These are phyloP conservation scores for Drosophila kurseongensis DNA, from an alignment of 1,140 invertebrate genomes.

Conservation along the genomic window DNA sequence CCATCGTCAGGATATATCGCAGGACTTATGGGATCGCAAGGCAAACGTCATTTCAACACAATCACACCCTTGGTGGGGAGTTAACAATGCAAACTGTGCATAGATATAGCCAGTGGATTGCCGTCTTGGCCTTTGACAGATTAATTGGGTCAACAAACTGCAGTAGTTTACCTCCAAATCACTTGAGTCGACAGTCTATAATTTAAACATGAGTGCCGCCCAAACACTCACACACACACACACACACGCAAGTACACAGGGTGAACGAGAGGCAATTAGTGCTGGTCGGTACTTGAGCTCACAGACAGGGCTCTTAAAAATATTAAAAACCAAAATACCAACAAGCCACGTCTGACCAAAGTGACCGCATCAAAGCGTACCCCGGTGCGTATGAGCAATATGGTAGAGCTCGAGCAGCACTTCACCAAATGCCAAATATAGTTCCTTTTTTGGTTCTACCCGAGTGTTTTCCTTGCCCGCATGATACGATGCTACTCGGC, in stretches of 20 bases:
- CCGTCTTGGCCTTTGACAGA: slow-evolving; percentile 45
- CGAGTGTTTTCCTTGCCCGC: slow-evolving; percentile 32
- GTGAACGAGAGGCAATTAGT: slow-evolving; percentile 49
- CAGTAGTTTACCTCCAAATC: slow-evolving; percentile 49
- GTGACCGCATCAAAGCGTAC: slow-evolving; percentile 68
- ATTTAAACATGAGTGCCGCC: slow-evolving; percentile 55
- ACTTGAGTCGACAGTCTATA: slow-evolving; percentile 65
- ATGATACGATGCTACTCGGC: slow-evolving; percentile 4
- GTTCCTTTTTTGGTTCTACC: slow-evolving; percentile 26
- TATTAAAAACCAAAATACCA: slow-evolving; percentile 62
- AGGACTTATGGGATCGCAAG: slow-evolving; percentile 16
- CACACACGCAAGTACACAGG: not conserved
- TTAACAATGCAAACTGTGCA: slow-evolving; percentile 71
- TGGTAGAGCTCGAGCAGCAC: slow-evolving; percentile 26
- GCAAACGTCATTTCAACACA: slow-evolving; percentile 45
- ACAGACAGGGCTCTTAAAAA: slow-evolving; percentile 59
- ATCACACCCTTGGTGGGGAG: slow-evolving; percentile 39
- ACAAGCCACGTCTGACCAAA: slow-evolving; percentile 47
- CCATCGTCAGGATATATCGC: slow-evolving; percentile 1
- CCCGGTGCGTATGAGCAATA: slow-evolving; percentile 71
- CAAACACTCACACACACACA: slow-evolving; percentile 5
- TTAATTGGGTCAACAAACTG: slow-evolving; percentile 75
- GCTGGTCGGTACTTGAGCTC: slow-evolving; percentile 27
- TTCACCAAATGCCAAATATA: slow-evolving; percentile 54
- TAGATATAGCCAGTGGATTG: slow-evolving; percentile 13